phyloP scores from a whole-genome alignment of 2,113 vertebrate species.

The Tachycineta bicolor region DNA sequence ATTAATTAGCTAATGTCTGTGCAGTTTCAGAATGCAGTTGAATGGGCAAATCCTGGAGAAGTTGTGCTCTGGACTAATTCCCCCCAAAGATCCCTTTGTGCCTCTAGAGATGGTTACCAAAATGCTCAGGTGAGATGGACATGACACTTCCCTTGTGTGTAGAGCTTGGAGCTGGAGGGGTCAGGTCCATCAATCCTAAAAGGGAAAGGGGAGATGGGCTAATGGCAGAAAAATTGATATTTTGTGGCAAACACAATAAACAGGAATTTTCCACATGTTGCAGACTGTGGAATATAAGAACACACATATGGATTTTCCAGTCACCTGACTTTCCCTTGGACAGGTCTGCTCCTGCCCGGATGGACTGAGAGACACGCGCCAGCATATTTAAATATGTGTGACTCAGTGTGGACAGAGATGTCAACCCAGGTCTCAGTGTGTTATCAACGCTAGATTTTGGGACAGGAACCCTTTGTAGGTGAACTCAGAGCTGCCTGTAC shows the following conservation, averaged over 20 bases:
- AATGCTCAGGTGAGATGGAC: not conserved
- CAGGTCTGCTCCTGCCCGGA: not conserved
- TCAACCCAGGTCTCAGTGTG: not conserved
- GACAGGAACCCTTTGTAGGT: not conserved
- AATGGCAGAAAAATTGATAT: not conserved
- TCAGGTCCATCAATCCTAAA: not conserved
- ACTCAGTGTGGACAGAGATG: not conserved
- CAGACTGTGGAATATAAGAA: not conserved
- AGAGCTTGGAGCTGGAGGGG: rapidly evolving
- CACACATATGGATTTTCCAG: not conserved
- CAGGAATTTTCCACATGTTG: not conserved
- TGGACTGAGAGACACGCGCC: rapidly evolving
- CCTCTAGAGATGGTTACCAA: not conserved
- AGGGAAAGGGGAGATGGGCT: not conserved
- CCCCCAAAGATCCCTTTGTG: not conserved
- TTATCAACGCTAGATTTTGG: rapidly evolving
- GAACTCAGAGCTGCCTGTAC: not conserved
- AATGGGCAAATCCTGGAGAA: constrained; percentile 23
- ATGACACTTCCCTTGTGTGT: rapidly evolving
- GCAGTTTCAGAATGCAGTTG: constrained; percentile 30
- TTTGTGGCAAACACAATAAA: not conserved
- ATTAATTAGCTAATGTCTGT: constrained; percentile 65
- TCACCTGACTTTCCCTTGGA: not conserved
- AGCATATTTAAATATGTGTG: not conserved
- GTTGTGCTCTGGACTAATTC: not conserved